These are phyloP conservation scores for Homarus gammarus DNA, from an alignment of 2,888 invertebrate species.

Conservation along the genomic window DNA sequence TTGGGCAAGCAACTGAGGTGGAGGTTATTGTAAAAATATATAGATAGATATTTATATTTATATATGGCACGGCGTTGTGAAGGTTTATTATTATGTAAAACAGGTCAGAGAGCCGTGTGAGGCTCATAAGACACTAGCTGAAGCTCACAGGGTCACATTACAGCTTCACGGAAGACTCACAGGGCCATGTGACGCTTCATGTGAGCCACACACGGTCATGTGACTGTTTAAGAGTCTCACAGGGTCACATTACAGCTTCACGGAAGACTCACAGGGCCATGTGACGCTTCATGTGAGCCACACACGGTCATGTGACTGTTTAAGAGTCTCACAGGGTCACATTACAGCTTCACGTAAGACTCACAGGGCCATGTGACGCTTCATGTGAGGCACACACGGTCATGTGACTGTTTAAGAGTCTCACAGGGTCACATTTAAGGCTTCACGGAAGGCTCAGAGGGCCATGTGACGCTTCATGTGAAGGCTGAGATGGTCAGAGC, in stretches of 20 bases:
- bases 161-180: constrained; percentile 17
- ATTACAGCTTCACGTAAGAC: too few species aligned
- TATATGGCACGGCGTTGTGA: neutral
- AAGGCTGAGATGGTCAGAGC: constrained; percentile 83
- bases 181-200: constrained; percentile 82
- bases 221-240: neutral
- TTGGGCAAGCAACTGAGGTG: neutral
- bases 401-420: too few species aligned
- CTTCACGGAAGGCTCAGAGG: constrained; percentile 40
- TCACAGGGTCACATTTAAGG: too few species aligned
- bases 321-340: too few species aligned
- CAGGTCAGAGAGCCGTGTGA: neutral
- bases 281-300: neutral
- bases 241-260: neutral
- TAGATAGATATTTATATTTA: neutral
- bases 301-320: neutral
- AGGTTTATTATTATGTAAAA: neutral
- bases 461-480: constrained; percentile 83
- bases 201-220: constrained; percentile 79
- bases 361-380: constrained; percentile 1
- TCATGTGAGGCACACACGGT: neutral
- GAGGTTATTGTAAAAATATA: neutral
- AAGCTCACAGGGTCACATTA: neutral
- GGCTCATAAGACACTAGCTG: neutral
- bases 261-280: neutral